These are phyloP conservation scores for Psilanteris sp. DNA, from an alignment of 1,140 invertebrate genomes.

Conservation along the genomic window DNA sequence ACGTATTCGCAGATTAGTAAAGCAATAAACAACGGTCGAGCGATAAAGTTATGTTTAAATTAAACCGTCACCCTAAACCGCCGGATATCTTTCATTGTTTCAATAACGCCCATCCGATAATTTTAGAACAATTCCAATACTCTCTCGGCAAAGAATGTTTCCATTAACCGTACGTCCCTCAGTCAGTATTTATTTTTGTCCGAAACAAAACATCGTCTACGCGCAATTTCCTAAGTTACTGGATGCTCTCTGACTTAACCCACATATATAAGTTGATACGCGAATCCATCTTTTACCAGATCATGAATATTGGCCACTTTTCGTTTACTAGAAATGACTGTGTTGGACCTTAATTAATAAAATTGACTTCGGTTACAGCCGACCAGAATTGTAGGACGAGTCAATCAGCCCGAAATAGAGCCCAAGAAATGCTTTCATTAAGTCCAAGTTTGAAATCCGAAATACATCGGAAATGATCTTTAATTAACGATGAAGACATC, in stretches of 20 bases:
- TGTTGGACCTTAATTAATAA: slow-evolving; percentile 6
- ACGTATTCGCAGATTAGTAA: no score
- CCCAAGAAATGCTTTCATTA: slow-evolving; percentile 13
- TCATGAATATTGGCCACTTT: no score
- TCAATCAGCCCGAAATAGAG: slow-evolving; percentile 30
- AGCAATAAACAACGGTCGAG: no score
- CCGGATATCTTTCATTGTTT: background rate
- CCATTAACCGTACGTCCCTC: slow-evolving; percentile 27
- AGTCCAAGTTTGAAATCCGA: slow-evolving; percentile 10
- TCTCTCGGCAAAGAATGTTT: slow-evolving; percentile 22
- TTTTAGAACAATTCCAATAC: slow-evolving; percentile 34
- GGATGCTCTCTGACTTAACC: slow-evolving; percentile 26
- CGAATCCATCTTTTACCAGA: no score
- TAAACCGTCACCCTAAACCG: no score
- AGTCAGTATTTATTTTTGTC: slow-evolving; percentile 42
- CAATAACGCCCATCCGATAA: slow-evolving; percentile 12
- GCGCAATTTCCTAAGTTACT: slow-evolving; percentile 41
- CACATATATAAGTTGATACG: no score
- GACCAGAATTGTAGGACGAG: slow-evolving; percentile 9
- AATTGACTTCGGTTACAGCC: background rate
- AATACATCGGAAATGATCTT: slow-evolving; percentile 65
- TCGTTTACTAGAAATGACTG: no score
- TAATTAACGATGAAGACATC: slow-evolving; percentile 42
- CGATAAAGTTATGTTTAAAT: no score
- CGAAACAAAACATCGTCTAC: slow-evolving; percentile 53